A percentile compares a stretch with the other conserved stretches of the same genome.
Conservation (phyloP, 2,797 vertebrate species). For the Neomorphus geoffroyi region DNA sequence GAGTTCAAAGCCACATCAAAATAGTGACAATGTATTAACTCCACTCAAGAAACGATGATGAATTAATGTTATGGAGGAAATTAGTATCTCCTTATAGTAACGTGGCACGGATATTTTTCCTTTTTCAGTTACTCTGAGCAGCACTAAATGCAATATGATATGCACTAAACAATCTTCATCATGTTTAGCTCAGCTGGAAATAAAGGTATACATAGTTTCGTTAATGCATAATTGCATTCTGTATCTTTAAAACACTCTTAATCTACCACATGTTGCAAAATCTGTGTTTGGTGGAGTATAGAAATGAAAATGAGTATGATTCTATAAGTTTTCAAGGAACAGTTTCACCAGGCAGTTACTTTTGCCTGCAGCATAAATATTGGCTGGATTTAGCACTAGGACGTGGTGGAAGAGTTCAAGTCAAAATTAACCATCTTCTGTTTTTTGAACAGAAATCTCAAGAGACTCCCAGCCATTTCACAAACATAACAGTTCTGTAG, state of each 20-base stretch:
- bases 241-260: neutral
- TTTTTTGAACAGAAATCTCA: neutral
- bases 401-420: neutral
- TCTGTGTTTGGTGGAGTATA: neutral
- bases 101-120: neutral
- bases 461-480: neutral
- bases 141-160: neutral
- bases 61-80: neutral
- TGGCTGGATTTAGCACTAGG: neutral
- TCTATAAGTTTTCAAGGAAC: neutral
- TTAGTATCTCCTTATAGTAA: neutral
- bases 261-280: fast-evolving
- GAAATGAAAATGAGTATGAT: neutral
- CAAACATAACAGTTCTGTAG: neutral
- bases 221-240: neutral
- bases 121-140: neutral
- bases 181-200: neutral
- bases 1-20: neutral
- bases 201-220: neutral
- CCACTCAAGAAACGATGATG: neutral
- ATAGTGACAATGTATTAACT: neutral
- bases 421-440: neutral
- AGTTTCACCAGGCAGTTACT: neutral
- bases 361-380: neutral
- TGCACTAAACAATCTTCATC: neutral